A percentile compares a stretch with the other conserved stretches of the same genome.
Conservation (phyloP, 2,113 vertebrate genomes). For the Oplegnathus fasciatus region DNA sequence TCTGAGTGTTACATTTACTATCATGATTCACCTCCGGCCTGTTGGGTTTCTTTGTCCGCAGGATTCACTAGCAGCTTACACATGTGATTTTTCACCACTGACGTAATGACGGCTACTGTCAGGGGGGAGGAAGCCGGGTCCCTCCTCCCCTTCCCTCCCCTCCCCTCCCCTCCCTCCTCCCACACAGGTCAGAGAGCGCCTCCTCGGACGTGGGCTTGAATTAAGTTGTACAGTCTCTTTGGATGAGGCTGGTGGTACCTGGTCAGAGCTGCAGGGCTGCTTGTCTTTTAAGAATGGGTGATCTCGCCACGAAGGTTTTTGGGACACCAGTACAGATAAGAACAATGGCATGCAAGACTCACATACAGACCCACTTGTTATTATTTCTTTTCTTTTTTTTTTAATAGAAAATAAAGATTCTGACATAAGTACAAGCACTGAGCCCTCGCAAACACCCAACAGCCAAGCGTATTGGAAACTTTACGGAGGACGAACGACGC, state of each 20-base stretch:
- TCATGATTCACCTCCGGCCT: background rate
- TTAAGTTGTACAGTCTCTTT: slow-evolving; percentile 75
- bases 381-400: slow-evolving; percentile 42
- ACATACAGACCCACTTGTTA: slow-evolving; percentile 79
- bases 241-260: slow-evolving; percentile 76
- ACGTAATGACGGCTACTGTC: slow-evolving; percentile 45
- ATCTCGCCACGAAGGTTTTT: slow-evolving; percentile 60
- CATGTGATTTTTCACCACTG: slow-evolving; percentile 29
- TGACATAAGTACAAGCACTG: slow-evolving; percentile 72
- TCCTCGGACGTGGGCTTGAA: slow-evolving; percentile 49
- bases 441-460: slow-evolving; percentile 71
- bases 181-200: slow-evolving; percentile 39
- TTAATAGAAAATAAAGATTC: slow-evolving; percentile 78
- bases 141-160: background rate
- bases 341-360: slow-evolving; percentile 85
- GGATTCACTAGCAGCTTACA: slow-evolving; percentile 71
- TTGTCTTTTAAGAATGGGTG: slow-evolving; percentile 65
- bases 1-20: background rate
- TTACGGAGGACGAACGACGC: slow-evolving; percentile 53
- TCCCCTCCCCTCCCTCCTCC: background rate
- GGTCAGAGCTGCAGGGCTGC: slow-evolving; percentile 69
- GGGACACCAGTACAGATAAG: slow-evolving; percentile 78
- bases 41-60: slow-evolving; percentile 40
- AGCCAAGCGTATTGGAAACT: slow-evolving; percentile 59
- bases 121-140: background rate